Conservation (phyloP, 92 coral and sea anemone genomes). For the Muricea muricata region DNA sequence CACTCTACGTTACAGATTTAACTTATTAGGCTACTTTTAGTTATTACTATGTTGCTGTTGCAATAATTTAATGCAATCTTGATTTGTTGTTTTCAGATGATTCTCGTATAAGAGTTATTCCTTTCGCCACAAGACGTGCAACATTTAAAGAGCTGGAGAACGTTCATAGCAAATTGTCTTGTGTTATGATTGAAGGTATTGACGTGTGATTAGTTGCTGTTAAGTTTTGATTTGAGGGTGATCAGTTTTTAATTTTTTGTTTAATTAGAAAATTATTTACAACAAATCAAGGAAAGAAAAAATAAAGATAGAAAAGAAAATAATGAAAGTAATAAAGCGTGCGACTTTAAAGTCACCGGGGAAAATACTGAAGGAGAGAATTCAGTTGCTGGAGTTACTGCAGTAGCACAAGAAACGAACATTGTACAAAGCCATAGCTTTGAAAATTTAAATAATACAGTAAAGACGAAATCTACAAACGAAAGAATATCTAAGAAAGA, state of each 20-base stretch:
- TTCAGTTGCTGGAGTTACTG: not conserved
- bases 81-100: constrained; percentile 74
- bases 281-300: not conserved
- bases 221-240: no score
- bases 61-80: no score
- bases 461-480: not conserved
- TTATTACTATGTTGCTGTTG: no score
- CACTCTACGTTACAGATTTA: no score
- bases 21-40: no score
- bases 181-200: constrained; percentile 77
- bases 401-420: not conserved
- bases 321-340: not conserved
- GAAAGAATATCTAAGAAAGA: constrained; percentile 25
- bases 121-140: constrained; percentile 93
- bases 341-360: not conserved
- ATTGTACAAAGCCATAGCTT: not conserved
- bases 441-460: not conserved
- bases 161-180: constrained; percentile 78
- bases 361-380: not conserved
- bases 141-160: constrained; percentile 92
- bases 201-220: not conserved
- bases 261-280: not conserved
- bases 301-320: not conserved
- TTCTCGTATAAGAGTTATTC: constrained; percentile 84
- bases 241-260: no score